These are phyloP conservation scores for Salvelinus sp. DNA, from an alignment of 2,113 vertebrate genomes.

Conservation along the genomic window DNA sequence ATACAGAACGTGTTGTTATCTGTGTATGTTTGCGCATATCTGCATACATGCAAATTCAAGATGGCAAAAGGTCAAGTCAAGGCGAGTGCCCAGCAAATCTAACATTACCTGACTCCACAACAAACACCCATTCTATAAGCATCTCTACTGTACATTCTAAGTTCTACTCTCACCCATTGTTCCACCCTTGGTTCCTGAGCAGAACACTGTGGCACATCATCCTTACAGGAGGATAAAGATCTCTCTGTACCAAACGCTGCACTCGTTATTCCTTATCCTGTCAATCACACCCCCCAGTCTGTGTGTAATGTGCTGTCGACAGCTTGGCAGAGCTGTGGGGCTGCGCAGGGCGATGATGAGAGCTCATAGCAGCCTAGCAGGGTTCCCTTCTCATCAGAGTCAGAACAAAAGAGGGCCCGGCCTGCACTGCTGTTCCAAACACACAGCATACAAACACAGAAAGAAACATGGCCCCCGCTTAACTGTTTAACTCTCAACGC, in stretches of 20 bases:
- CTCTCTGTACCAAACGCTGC: slow-evolving; percentile 27
- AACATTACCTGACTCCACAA: neutral
- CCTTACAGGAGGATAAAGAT: slow-evolving; percentile 24
- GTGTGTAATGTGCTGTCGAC: slow-evolving; percentile 43
- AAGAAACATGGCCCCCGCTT: neutral
- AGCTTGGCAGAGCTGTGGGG: slow-evolving; percentile 54
- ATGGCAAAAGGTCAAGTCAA: neutral
- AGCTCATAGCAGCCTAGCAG: slow-evolving; percentile 64
- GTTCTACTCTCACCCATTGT: neutral
- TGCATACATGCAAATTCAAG: neutral
- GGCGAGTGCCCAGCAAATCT: neutral
- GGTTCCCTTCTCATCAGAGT: slow-evolving; percentile 69
- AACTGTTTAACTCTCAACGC: slow-evolving; percentile 27
- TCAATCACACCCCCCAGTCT: slow-evolving; percentile 58
- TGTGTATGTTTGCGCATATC: neutral
- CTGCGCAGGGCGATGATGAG: slow-evolving; percentile 63
- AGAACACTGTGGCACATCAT: neutral
- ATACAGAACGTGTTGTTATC: neutral
- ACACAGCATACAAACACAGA: slow-evolving; percentile 18
- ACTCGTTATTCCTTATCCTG: slow-evolving; percentile 55
- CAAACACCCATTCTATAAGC: neutral
- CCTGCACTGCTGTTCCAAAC: slow-evolving; percentile 61
- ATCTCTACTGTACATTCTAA: neutral
- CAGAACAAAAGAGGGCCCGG: slow-evolving; percentile 57
- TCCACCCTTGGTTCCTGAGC: neutral